A percentile compares a stretch with the other conserved stretches of the same genome.
Conservation (phyloP, 2,888 invertebrate species). For the Parnassius smintheus region DNA sequence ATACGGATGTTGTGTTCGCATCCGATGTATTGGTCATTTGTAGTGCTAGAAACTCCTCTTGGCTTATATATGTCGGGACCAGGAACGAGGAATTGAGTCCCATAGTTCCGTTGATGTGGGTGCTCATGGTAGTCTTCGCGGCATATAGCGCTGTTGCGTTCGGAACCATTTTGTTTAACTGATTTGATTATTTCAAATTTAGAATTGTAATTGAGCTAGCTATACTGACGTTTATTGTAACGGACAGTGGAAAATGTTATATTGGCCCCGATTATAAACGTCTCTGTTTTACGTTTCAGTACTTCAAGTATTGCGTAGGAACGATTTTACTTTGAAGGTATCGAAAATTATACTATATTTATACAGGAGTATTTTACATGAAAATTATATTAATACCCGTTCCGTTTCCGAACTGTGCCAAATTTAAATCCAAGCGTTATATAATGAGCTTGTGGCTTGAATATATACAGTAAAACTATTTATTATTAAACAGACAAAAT, state of each 20-base stretch:
- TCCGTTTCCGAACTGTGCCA: conserved; percentile 33
- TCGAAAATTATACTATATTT: conserved; percentile 20
- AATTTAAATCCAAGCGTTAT: conserved; percentile 26
- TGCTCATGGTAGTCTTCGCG: conserved; percentile 55
- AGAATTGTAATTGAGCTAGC: conserved; percentile 10
- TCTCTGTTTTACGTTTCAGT: conserved; percentile 25
- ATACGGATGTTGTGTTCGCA: conserved; percentile 66
- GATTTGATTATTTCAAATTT: conserved; percentile 22
- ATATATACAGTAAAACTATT: conserved; percentile 10
- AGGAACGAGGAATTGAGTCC: conserved; percentile 67
- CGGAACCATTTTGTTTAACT: conserved; percentile 56
- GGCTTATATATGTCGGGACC: conserved; percentile 78
- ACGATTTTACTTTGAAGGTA: conserved; percentile 45
- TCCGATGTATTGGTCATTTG: conserved; percentile 77
- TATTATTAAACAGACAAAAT: conserved; percentile 13
- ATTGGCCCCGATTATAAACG: conserved; percentile 60
- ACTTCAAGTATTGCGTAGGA: conserved; percentile 56
- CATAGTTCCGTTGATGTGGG: conserved; percentile 52
- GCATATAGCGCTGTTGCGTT: conserved; percentile 52
- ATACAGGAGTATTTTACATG: neutral
- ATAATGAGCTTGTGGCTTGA: neutral
- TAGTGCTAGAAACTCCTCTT: conserved; percentile 80
- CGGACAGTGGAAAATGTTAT: conserved; percentile 12
- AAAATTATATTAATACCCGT: conserved; percentile 30
- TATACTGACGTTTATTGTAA: conserved; percentile 9